phyloP scores from a whole-genome alignment of 2,113 vertebrate genomes.

The Cynoglossus semilaevis region DNA sequence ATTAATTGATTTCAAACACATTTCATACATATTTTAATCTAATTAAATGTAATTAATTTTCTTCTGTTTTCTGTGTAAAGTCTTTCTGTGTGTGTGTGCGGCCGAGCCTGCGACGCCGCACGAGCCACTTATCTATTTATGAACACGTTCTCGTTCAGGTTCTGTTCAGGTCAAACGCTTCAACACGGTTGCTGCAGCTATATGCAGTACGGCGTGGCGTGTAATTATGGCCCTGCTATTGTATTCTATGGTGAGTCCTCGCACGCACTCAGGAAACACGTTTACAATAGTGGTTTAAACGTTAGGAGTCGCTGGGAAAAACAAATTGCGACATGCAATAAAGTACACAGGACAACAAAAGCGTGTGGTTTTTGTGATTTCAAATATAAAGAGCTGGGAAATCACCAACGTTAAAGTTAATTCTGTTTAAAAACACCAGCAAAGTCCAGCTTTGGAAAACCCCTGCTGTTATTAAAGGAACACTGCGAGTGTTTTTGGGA shows the following conservation, averaged over 20 bases:
- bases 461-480: no score
- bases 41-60: no score
- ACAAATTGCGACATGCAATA: not conserved
- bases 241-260: not conserved
- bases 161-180: not conserved
- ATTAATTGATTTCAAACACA: no score
- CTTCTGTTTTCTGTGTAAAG: no score
- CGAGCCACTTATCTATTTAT: not conserved
- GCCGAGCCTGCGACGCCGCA: no score
- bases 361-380: not conserved
- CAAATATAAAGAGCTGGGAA: not conserved
- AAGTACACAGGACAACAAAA: not conserved
- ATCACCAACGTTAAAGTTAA: not conserved
- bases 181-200: not conserved
- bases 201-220: not conserved
- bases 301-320: not conserved
- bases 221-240: not conserved
- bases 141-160: not conserved
- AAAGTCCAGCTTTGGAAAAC: no score
- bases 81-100: no score
- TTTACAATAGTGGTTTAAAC: not conserved
- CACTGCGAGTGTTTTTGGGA: no score
- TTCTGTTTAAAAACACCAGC: not conserved
- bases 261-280: constrained; percentile 4
- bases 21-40: no score